Conservation (phyloP, 2,113 vertebrate genomes). For the Myxocyprinus asiaticus region DNA sequence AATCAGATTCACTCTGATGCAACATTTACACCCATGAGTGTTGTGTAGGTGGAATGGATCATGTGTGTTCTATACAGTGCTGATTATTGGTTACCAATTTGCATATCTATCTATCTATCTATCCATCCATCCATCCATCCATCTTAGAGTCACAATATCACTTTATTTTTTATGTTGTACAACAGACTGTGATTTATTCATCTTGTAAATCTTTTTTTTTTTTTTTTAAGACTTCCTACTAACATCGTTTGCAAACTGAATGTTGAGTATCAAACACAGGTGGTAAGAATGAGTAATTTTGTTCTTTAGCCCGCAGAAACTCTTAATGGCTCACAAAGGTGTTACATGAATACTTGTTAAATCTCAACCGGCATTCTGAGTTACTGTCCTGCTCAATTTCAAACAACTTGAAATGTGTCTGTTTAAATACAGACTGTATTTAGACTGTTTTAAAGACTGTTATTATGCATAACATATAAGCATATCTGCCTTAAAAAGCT, state of each 20-base stretch:
- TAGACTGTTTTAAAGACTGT: no score
- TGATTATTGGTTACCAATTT: no score
- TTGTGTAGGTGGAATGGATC: no score
- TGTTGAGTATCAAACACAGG: neutral
- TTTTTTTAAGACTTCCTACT: neutral
- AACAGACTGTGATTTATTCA: neutral
- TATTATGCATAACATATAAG: no score
- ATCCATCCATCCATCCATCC: neutral
- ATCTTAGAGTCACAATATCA: neutral
- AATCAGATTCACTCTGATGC: no score
- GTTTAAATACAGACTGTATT: neutral
- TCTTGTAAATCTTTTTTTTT: neutral
- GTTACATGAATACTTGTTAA: neutral
- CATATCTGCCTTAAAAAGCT: no score
- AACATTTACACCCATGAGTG: neutral
- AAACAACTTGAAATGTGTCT: neutral
- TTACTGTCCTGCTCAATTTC: neutral
- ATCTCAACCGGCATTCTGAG: neutral
- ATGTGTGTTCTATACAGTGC: no score
- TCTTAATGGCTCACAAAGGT: neutral
- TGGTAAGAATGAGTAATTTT: constrained; percentile 6
- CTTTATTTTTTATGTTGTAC: neutral
- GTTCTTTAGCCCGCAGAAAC: neutral
- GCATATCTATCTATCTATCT: neutral
- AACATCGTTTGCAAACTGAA: neutral